phyloP scores from a whole-genome alignment of 1,140 invertebrate species.

The Drosophila arawakana region DNA sequence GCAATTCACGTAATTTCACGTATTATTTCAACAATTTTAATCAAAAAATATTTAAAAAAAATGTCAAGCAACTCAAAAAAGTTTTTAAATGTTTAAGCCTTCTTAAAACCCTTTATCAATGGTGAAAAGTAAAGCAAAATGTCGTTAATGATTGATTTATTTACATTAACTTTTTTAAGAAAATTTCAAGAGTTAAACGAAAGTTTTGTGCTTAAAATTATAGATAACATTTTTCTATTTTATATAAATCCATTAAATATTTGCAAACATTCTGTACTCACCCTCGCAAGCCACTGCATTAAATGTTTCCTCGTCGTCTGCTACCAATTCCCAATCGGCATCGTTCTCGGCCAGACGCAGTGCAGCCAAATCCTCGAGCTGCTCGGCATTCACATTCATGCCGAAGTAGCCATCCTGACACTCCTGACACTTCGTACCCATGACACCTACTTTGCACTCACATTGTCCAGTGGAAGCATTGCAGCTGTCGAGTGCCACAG shows the following conservation, averaged over 20 bases:
- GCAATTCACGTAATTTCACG: not conserved
- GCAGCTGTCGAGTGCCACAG: conserved; percentile 88
- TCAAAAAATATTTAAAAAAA: too few species aligned
- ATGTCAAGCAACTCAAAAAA: not conserved
- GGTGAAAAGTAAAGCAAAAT: too few species aligned
- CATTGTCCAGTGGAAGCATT: conserved; percentile 92
- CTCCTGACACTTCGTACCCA: conserved; percentile 91
- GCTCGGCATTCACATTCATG: conserved; percentile 86
- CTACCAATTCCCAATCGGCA: conserved; percentile 61
- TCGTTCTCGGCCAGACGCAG: conserved; percentile 49
- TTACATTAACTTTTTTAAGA: too few species aligned
- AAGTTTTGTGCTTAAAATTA: too few species aligned
- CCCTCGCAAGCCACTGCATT: conserved; percentile 67
- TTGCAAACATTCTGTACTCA: conserved; percentile 49
- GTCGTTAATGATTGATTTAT: too few species aligned
- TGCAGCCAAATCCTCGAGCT: conserved; percentile 63
- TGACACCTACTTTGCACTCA: conserved; percentile 89
- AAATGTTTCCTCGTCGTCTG: conserved; percentile 31
- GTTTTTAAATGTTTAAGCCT: too few species aligned
- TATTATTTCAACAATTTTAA: not conserved
- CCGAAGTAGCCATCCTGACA: conserved; percentile 92
- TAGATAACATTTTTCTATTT: too few species aligned
- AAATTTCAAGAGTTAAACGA: too few species aligned
- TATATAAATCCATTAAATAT: not conserved
- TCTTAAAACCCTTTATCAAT: too few species aligned